Percentiles rank a stretch among this genome's conserved stretches.
Conservation (phyloP, 1,140 invertebrate species). For the Pachypsylla venusta region DNA sequence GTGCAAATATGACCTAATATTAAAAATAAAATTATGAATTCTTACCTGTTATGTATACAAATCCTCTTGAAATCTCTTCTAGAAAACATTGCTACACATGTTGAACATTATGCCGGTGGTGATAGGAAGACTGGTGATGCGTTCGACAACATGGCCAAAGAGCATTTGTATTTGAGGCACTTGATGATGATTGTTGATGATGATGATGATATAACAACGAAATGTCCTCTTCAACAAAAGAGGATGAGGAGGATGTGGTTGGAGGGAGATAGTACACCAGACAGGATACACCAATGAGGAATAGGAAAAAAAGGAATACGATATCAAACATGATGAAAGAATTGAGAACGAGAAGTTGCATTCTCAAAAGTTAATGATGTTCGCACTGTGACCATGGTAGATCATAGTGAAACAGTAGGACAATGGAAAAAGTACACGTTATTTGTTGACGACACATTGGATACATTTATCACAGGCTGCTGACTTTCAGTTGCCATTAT, state of each 20-base stretch:
- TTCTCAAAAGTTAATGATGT: no score
- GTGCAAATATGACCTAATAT: no score
- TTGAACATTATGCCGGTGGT: background rate
- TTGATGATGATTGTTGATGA: slow-evolving; percentile 28
- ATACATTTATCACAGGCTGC: no score
- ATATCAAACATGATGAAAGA: slow-evolving; percentile 72
- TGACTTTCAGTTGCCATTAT: no score
- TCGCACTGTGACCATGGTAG: slow-evolving; percentile 3
- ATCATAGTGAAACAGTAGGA: background rate
- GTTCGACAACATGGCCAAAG: slow-evolving; percentile 6
- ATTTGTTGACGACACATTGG: no score
- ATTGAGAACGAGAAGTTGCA: slow-evolving; percentile 68
- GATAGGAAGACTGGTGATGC: slow-evolving; percentile 3
- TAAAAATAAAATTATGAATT: no score
- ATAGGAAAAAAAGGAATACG: slow-evolving; percentile 69
- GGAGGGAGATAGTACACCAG: slow-evolving; percentile 57
- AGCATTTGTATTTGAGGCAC: slow-evolving; percentile 26
- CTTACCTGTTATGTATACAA: no score
- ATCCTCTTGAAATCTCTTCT: no score
- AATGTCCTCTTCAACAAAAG: slow-evolving; percentile 23
- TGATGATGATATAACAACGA: slow-evolving; percentile 30
- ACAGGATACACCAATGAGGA: slow-evolving; percentile 62
- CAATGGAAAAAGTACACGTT: background rate
- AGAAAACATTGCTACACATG: slow-evolving; percentile 8
- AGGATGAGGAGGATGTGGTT: slow-evolving; percentile 18